A percentile compares a stretch with the other conserved stretches of the same genome.
Conservation (phyloP, 2,797 vertebrate species). For the Naso thynnoides region DNA sequence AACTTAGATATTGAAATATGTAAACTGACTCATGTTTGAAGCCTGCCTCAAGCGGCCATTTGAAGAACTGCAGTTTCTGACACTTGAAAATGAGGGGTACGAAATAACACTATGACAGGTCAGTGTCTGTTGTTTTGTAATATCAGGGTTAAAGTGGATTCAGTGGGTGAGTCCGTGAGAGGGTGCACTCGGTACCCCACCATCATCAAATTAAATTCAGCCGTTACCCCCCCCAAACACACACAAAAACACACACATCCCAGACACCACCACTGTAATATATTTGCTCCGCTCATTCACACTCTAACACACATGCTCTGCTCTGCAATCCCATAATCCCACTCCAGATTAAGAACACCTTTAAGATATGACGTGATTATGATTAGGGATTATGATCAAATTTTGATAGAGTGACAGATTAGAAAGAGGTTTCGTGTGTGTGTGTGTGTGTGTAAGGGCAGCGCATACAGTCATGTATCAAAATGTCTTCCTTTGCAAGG, state of each 20-base stretch:
- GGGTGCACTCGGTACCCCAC: conserved; percentile 29
- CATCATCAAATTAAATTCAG: conserved; percentile 79
- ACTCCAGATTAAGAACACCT: conserved; percentile 86
- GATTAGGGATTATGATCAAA: conserved; percentile 83
- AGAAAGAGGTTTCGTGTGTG: conserved; percentile 57
- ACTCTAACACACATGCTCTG: conserved; percentile 53
- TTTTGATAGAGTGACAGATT: conserved; percentile 84
- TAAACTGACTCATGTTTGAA: too few relatives aligned
- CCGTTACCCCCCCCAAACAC: conserved; percentile 28
- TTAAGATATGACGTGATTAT: conserved; percentile 84
- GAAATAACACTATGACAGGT: conserved; percentile 60
- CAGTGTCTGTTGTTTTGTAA: conserved; percentile 68
- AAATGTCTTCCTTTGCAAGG: neutral
- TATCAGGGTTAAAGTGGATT: conserved; percentile 66
- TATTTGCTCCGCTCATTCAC: conserved; percentile 70
- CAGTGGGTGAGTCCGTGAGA: conserved; percentile 51
- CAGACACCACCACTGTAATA: conserved; percentile 40
- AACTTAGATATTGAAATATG: too few relatives aligned
- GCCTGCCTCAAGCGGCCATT: too few relatives aligned
- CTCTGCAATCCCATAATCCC: conserved; percentile 83
- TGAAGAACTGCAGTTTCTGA: too few relatives aligned
- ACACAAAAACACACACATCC: conserved; percentile 23
- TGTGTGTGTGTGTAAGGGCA: conserved; percentile 16
- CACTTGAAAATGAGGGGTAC: conserved; percentile 49
- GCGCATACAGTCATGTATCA: conserved; percentile 8